Conservation (phyloP, 2,888 invertebrate species). For the Bombyx huttoni region DNA sequence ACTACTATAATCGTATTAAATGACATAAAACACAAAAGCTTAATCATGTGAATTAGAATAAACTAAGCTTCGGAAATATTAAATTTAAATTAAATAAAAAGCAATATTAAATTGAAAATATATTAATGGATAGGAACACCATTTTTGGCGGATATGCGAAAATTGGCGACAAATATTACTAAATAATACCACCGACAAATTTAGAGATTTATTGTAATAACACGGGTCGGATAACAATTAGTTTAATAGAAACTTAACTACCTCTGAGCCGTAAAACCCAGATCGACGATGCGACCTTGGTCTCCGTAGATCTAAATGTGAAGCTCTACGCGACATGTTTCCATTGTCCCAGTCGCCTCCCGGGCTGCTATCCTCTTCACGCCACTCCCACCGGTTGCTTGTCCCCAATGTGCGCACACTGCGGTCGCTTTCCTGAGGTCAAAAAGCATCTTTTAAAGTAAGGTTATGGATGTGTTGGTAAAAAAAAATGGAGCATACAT, state of each 20-base stretch:
- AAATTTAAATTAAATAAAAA: not conserved
- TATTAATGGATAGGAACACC: too few species aligned
- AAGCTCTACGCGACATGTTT: constrained; percentile 48
- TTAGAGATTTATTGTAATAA: too few species aligned
- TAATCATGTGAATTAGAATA: too few species aligned
- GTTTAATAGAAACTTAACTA: constrained; percentile 3
- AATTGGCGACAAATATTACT: too few species aligned
- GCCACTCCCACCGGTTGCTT: constrained; percentile 51
- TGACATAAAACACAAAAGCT: too few species aligned
- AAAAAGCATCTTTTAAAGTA: not conserved
- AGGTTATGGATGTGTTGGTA: too few species aligned
- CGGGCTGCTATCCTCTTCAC: constrained; percentile 49
- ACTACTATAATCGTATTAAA: too few species aligned
- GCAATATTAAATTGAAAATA: not conserved
- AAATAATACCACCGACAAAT: too few species aligned
- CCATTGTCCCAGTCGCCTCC: constrained; percentile 40
- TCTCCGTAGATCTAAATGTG: constrained; percentile 52
- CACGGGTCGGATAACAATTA: not conserved
- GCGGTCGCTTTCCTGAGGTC: constrained; percentile 49
- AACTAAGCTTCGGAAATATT: not conserved
- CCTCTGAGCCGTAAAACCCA: constrained; percentile 54
- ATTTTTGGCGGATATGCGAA: too few species aligned
- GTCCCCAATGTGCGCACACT: constrained; percentile 41
- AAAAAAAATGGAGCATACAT: too few species aligned
- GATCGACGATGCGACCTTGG: constrained; percentile 31